Percentiles rank a stretch among this genome's conserved stretches.
Conservation (phyloP, 2,113 vertebrate species). For the Lonchura striata region DNA sequence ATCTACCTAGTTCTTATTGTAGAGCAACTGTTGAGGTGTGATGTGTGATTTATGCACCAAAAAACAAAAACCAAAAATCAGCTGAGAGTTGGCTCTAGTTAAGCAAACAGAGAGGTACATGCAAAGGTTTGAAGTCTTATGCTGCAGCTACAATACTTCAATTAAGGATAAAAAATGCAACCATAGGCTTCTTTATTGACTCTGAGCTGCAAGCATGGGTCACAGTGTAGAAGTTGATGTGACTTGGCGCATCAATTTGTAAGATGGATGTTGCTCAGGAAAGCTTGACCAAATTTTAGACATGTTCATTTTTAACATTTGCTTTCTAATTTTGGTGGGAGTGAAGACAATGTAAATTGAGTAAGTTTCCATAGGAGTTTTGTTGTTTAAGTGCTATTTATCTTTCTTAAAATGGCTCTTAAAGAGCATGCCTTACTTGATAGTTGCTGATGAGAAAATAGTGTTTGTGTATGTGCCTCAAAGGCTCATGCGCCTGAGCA, state of each 20-base stretch:
- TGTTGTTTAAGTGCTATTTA: not conserved
- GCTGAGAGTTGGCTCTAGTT: not conserved
- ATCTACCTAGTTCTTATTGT: not conserved
- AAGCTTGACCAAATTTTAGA: not conserved
- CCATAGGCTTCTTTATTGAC: not conserved
- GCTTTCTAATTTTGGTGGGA: not conserved
- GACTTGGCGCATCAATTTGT: not conserved
- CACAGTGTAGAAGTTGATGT: not conserved
- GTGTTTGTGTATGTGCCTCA: not conserved
- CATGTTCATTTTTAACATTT: not conserved
- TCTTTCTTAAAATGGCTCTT: not conserved
- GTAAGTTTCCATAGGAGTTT: not conserved
- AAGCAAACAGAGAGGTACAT: not conserved
- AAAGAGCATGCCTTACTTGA: not conserved
- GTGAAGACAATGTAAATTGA: not conserved
- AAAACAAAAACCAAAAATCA: not conserved
- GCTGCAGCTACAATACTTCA: not conserved
- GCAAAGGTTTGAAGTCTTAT: not conserved
- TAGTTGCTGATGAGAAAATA: conserved; percentile 1
- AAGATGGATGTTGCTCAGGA: not conserved
- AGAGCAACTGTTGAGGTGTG: not conserved
- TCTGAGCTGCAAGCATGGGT: not conserved
- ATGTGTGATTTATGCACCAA: not conserved
- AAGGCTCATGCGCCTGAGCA: not conserved
- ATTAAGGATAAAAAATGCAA: not conserved